Base-by-base conservation (phyloP, 2,113 vertebrate species). In the Acanthochromis polyacanthus region DNA sequence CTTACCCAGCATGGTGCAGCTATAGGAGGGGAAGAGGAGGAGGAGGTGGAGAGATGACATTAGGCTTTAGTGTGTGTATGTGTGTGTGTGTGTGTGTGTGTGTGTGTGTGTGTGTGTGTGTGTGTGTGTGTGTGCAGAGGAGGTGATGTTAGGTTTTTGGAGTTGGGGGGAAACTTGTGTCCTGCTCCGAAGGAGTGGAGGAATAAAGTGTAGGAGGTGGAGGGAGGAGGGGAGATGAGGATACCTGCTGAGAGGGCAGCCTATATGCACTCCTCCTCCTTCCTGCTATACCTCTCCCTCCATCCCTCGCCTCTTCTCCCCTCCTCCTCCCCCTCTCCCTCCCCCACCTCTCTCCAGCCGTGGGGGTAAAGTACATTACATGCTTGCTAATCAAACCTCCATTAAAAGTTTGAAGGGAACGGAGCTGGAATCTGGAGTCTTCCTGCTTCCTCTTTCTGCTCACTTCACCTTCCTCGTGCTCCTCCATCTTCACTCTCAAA, bases 321-420 rank as follows among this genome's bases (percentile, higher is more conserved):
- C 91, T 92, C 80, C 53, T 19, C 36, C 78, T 76, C 59, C 58
- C 32, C 82, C 36, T 52, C 14, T 14, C 48, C 6, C 36, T 15
- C 80, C 36, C 55, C 11, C 60, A 46, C 36, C 83, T 74, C 48
- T 87, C 94, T 95, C 92, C 84, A 91, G 95, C 92, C 88, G 88
- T 87, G 80, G 90, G 83, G 85, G 96, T 82, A 98, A 98, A 97
- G 96, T 96, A 96, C 93, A 96, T 96, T 98, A 97, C 96, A 97
- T 94, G 97, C 94, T 93, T 98, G 96, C 96, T 97, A 97, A 97
- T 98, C 97, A 96, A 96, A 94, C 93, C 95, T 92, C 95, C 92
- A 96, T 95, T 97, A 95, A 95, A 96, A 95, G 96, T 92, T 89
- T 78, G 80, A 77, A 92, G 68, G 71, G 93, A 91, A 87, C 87